Evolutionary conservation across 1,140 invertebrate genomes (phyloP).

Genomic region (Heliothis virescens): DNA sequence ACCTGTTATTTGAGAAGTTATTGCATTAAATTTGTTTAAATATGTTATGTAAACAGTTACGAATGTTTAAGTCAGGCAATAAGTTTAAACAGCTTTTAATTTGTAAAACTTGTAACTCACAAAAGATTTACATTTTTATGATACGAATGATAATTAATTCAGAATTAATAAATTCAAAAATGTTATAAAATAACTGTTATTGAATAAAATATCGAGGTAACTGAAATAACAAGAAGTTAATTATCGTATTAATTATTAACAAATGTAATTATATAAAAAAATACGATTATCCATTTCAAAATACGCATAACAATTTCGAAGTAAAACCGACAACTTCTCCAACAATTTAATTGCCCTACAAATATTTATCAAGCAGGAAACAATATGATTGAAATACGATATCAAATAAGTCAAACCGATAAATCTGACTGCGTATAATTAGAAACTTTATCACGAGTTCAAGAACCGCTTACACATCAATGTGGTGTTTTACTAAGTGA

Average conservation of each 20-base stretch:
- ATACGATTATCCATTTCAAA: not conserved
- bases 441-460: conserved; percentile 40
- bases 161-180: conserved; percentile 2
- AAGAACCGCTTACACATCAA: conserved; percentile 37
- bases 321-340: too few relatives aligned
- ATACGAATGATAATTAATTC: not conserved
- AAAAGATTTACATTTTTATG: conserved; percentile 32
- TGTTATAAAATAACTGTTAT: conserved; percentile 13
- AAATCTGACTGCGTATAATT: conserved; percentile 40
- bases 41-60: conserved; percentile 9
- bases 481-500: conserved; percentile 22
- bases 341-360: conserved; percentile 13
- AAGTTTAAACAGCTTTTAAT: conserved; percentile 16
- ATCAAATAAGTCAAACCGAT: conserved; percentile 27
- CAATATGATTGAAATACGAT: conserved; percentile 17
- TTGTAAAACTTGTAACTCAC: conserved; percentile 19
- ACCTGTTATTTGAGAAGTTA: conserved; percentile 36
- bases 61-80: not conserved
- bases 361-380: conserved; percentile 39
- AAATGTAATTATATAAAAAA: not conserved
- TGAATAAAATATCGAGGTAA: not conserved
- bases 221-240: not conserved
- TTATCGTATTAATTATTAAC: not conserved
- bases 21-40: conserved; percentile 30
- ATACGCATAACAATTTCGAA: not conserved